Evolutionary conservation across 1,140 invertebrate species (phyloP).

Genomic region (Onthophagus taurus): DNA sequence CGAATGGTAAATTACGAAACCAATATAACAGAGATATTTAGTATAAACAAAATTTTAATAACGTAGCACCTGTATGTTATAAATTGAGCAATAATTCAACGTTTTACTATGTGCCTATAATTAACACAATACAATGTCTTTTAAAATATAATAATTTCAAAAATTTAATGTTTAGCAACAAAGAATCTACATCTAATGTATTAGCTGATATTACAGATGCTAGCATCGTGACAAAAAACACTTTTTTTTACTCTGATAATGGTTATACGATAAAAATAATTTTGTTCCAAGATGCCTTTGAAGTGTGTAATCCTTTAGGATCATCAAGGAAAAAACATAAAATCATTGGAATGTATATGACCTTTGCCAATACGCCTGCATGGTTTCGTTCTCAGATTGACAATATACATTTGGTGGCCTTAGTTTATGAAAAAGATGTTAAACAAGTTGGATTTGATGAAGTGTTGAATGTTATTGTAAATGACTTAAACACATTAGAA

Average conservation of each 20-base stretch:
- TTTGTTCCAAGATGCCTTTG: conserved; percentile 34
- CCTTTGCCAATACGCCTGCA: conserved; percentile 20
- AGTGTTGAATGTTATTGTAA: conserved; percentile 27
- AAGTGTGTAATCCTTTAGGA: conserved; percentile 34
- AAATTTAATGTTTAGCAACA: conserved; percentile 14
- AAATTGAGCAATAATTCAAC: conserved; percentile 16
- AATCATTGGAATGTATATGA: conserved; percentile 32
- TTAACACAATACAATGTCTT: conserved; percentile 22
- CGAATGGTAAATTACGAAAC: conserved; percentile 7
- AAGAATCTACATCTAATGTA: conserved; percentile 12
- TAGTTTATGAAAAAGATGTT: conserved; percentile 28
- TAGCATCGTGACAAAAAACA: conserved; percentile 23
- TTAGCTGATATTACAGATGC: conserved; percentile 31
- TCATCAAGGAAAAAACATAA: conserved; percentile 31
- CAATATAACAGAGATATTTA: conserved; percentile 16
- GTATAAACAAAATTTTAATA: conserved; percentile 23
- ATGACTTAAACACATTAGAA: conserved; percentile 31
- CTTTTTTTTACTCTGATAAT: conserved; percentile 30
- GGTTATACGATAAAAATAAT: conserved; percentile 26
- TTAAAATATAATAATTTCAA: conserved; percentile 22
- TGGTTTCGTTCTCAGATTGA: conserved; percentile 13
- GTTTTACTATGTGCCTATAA: conserved; percentile 28
- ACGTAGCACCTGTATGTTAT: conserved; percentile 16
- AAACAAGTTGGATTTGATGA: conserved; percentile 22
- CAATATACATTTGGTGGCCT: conserved; percentile 29